Evolutionary conservation across 2,888 invertebrate genomes (phyloP).

Genomic region (Operophtera brumata): DNA sequence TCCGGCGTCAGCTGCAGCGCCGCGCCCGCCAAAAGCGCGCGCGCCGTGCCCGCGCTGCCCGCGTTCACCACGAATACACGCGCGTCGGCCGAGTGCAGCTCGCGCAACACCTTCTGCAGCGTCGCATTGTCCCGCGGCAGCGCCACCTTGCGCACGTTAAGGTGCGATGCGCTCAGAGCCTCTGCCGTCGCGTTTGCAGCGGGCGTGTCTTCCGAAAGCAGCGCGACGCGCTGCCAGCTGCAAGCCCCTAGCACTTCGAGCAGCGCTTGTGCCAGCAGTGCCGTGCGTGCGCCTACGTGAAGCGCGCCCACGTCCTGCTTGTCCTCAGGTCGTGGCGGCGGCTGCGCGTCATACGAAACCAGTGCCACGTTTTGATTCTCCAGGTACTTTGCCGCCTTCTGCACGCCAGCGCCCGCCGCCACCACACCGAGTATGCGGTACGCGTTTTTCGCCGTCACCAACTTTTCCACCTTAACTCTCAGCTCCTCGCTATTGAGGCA

Average conservation of each 20-base stretch:
- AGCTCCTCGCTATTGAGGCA: neutral
- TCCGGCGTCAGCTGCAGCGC: slow-evolving; percentile 67
- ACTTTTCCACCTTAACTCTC: neutral
- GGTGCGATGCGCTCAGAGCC: neutral
- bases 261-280: slow-evolving; percentile 15
- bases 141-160: neutral
- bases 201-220: slow-evolving; percentile 17
- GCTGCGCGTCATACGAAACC: slow-evolving; percentile 10
- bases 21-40: slow-evolving; percentile 84
- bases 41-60: slow-evolving; percentile 80
- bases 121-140: slow-evolving; percentile 66
- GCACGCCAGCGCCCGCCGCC: slow-evolving; percentile 27
- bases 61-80: slow-evolving; percentile 91
- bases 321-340: slow-evolving; percentile 16
- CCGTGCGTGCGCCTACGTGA: slow-evolving; percentile 13
- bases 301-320: slow-evolving; percentile 20
- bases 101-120: slow-evolving; percentile 2
- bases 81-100: slow-evolving; percentile 62
- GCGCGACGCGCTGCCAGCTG: slow-evolving; percentile 25
- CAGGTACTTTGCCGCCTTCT: slow-evolving; percentile 6
- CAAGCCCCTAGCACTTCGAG: slow-evolving; percentile 27
- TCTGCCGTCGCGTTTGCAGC: slow-evolving; percentile 29
- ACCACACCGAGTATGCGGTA: slow-evolving; percentile 12
- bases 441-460: neutral
- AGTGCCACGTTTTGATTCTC: neutral